Evolutionary conservation across 1,140 invertebrate species (phyloP), one percentile per base, ranked within the genome.

Genomic region (Gryllus bimaculatus): DNA sequence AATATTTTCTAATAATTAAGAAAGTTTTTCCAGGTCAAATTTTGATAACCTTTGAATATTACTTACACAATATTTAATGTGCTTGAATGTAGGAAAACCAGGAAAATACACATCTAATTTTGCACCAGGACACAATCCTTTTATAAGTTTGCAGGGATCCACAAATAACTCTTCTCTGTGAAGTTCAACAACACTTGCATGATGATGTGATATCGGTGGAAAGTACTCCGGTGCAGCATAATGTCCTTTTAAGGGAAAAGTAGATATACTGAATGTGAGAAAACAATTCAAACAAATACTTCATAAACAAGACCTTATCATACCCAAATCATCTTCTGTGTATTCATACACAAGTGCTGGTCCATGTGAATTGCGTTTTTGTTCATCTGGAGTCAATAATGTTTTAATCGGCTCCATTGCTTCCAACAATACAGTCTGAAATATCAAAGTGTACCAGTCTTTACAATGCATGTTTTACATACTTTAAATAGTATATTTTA

Each of bases 61-160:
- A 83, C 85, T 86, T 83, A 94, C 93, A 82, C 86, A 90, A 84
- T 97, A 96, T 21, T 91, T 86, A 48, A 98, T 87, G 85, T 97
- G 92, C 82, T 92, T 92, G 81, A 98, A 87, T 0, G 95, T 96
- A 0, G 97, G 96, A 85, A 99, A 99, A 48, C 97, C 97, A 48
- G 93, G 93, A 84, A 92, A 95, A 82, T 93, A 93, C 8, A 93
- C 87, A 82, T 94, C 90, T 15, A 92, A 83, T 48, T 89, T 87
- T 0, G 92, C 91, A 81, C 90, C 91, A 0, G 91, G 89, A 84
- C 92, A 89, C 76, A 96, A 86, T 0, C 95, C 95, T 81, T 93
- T 93, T 1, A 91, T 86, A 12, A 97, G 87, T 76, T 90, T 85
- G 0, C 90, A 85, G 13, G 83, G 82, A 0, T 92, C 87, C 3